These are phyloP conservation scores for Sigmodon hispidus DNA, from an alignment of 2,113 vertebrate species.

Conservation along the genomic window DNA sequence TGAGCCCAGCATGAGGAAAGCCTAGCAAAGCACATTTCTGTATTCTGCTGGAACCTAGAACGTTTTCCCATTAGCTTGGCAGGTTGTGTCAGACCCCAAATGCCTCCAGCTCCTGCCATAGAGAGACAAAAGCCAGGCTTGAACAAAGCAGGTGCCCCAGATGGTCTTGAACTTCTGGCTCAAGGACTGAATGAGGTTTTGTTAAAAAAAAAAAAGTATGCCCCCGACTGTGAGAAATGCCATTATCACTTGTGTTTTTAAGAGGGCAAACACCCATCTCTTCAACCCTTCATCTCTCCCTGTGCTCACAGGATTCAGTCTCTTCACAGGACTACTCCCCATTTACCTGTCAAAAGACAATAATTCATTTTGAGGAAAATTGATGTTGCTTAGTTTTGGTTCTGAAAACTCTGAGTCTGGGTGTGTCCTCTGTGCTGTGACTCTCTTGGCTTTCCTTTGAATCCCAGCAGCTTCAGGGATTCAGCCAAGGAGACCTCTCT, in stretches of 20 bases:
- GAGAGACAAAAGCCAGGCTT: background rate
- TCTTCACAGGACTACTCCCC: background rate
- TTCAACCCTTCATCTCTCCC: accelerated
- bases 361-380: background rate
- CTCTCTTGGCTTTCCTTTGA: background rate
- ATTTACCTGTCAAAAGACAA: background rate
- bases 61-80: background rate
- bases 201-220: background rate
- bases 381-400: background rate
- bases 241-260: background rate
- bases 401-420: background rate
- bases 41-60: background rate
- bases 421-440: background rate
- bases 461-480: background rate
- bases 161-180: background rate
- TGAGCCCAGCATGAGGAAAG: background rate
- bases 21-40: background rate
- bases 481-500: background rate
- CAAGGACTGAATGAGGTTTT: background rate
- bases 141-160: background rate
- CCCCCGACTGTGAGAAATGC: background rate
- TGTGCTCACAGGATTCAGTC: background rate
- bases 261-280: background rate
- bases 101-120: background rate
- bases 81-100: background rate